Evolutionary conservation across 2,797 vertebrate species (phyloP), one percentile per base, ranked within the genome.

Genomic region (Dermochelys coriacea): DNA sequence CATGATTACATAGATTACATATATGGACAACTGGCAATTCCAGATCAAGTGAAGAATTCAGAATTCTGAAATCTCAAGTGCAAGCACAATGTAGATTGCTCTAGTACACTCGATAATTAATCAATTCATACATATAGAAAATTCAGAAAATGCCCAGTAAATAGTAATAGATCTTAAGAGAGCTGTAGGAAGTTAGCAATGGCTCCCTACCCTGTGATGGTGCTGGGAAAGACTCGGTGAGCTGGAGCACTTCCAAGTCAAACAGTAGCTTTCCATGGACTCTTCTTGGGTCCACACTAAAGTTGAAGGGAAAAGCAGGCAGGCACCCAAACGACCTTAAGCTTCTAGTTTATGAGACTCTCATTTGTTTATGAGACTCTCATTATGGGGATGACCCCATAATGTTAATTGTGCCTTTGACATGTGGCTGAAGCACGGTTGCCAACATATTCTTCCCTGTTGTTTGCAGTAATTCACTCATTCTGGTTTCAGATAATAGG

Each of bases 21-120:
- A 49, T 55, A 92, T 92, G 96, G 91, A 88, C 84, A 94, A 89
- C 29, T 81, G 91, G 92, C 89, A 92, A 88, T 80, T 95, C 64
- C 96, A 93, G 94, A 95, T 95, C 95, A 96, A 93, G 93, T 80
- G 81, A 55, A 89, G 87, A 84, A 64, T 2, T 85, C 91, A 85
- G 86, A 49, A 59, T 83, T 59, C 84, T 93, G 91, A 94, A 96
- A 88, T 86, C 88, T 93, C 74, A 83, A 71, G 27, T 79, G 83
- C 91, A 97, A 95, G 95, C 91, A 68, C 71, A 93, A 80, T 18
- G 0, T n/a, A 86, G 93, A 29, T 96, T 80, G 87, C 49, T 61
- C 47, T 80, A 85, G 83, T 74, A 57, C 74, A 54, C n/a, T 45
- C 68, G 87, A 84, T 64, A 82, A 83, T 45, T 50, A 31, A 31